A percentile compares a stretch with the other conserved stretches of the same genome.
These are phyloP conservation scores for Asteroscopus sphinx DNA, from an alignment of 2,888 invertebrate species.

Conservation along the genomic window DNA sequence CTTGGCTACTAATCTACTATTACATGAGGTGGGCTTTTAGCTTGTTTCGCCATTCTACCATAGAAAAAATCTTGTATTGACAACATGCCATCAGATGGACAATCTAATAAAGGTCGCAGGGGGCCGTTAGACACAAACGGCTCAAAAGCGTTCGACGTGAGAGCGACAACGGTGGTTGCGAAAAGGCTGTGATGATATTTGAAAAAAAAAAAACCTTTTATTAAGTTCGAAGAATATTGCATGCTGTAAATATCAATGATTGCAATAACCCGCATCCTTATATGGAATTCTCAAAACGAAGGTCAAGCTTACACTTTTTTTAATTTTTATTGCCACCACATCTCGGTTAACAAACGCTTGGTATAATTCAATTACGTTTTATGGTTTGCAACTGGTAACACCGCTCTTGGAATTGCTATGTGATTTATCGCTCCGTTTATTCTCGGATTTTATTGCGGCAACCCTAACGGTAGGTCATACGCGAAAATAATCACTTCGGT, in stretches of 20 bases:
- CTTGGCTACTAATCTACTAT: too few relatives aligned
- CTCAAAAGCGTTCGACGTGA: too few relatives aligned
- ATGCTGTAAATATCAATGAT: conserved; percentile 1
- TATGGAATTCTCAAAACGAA: conserved; percentile 36
- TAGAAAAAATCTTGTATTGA: too few relatives aligned
- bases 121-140: too few relatives aligned
- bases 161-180: too few relatives aligned
- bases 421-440: conserved; percentile 82
- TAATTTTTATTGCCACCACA: conserved; percentile 70
- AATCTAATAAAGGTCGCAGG: too few relatives aligned
- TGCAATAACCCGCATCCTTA: conserved; percentile 25
- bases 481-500: conserved; percentile 46
- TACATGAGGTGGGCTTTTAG: too few relatives aligned
- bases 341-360: conserved; percentile 61
- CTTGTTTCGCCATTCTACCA: too few relatives aligned
- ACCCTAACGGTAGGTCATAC: conserved; percentile 59
- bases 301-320: conserved; percentile 58
- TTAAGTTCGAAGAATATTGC: too few relatives aligned
- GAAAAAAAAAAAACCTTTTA: too few relatives aligned
- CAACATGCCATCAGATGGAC: too few relatives aligned
- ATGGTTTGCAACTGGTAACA: conserved; percentile 77
- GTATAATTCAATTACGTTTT: conserved; percentile 85
- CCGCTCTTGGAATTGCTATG: conserved; percentile 71
- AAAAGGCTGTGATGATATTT: too few relatives aligned
- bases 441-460: conserved; percentile 74